phyloP scores from a whole-genome alignment of 2,797 vertebrate species.

The Hyperoplus lanceolatus region DNA sequence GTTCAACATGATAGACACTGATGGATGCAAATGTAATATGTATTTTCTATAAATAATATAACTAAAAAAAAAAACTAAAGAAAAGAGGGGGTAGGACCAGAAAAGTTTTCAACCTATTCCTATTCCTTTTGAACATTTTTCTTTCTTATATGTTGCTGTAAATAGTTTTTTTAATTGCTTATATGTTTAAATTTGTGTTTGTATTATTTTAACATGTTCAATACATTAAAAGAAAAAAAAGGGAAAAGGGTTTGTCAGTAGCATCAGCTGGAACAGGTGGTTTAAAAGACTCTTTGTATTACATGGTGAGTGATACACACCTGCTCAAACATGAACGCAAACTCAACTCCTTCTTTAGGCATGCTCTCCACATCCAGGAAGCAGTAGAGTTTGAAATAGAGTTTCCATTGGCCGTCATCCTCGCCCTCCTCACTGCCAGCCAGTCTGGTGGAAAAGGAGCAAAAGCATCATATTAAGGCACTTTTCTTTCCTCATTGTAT shows the following conservation, averaged over 20 bases:
- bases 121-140: no score
- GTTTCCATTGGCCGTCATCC: constrained; percentile 89
- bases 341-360: constrained; percentile 93
- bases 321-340: constrained; percentile 98
- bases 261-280: neutral
- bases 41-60: no score
- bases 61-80: no score
- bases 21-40: no score
- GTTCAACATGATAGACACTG: no score
- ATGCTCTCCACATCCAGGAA: constrained; percentile 95
- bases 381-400: constrained; percentile 97
- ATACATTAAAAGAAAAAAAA: no score
- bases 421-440: constrained; percentile 88
- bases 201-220: no score
- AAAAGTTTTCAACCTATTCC: no score
- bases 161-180: no score
- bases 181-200: no score
- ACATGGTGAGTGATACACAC: constrained; percentile 68
- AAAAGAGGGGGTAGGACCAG: no score
- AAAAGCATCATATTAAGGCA: neutral
- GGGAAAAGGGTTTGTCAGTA: neutral
- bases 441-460: constrained; percentile 79
- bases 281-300: neutral
- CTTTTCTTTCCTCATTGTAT: neutral
- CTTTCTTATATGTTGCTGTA: no score